These are phyloP conservation scores for Daktulosphaira vitifoliae DNA, from an alignment of 1,140 invertebrate species.

Conservation along the genomic window DNA sequence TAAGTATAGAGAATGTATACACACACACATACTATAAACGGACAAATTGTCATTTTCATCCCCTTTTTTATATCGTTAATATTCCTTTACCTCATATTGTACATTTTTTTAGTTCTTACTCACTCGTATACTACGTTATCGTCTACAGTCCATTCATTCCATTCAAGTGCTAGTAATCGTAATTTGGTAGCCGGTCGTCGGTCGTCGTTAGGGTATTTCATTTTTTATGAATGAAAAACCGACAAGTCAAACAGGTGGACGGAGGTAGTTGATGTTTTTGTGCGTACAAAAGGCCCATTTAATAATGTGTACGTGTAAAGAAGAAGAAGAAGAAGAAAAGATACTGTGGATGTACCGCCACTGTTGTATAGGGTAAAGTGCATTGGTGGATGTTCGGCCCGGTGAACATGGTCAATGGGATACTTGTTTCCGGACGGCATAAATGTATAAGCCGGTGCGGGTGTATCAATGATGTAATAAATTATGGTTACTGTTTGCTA, in stretches of 20 bases:
- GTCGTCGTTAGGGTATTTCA: not conserved
- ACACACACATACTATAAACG: no score
- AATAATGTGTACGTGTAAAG: not conserved
- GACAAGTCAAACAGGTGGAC: constrained; percentile 27
- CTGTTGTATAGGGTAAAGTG: not conserved
- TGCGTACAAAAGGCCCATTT: no score
- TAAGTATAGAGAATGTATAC: no score
- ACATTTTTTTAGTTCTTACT: no score
- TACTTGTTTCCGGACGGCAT: constrained; percentile 22
- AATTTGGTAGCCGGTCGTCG: constrained; percentile 22
- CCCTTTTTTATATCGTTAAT: no score
- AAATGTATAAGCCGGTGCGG: no score
- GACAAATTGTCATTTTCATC: no score
- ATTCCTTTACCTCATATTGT: no score
- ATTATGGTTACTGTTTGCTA: not conserved
- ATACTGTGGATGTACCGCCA: not conserved
- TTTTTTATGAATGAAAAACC: constrained; percentile 8
- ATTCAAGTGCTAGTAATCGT: constrained; percentile 26
- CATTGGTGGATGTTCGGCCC: constrained; percentile 27
- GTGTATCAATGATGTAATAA: constrained; percentile 2
- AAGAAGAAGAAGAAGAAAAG: not conserved
- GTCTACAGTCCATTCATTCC: not conserved
- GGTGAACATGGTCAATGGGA: constrained; percentile 23
- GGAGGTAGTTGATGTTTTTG: no score
- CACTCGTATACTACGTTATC: no score